Conservation (phyloP, 64 coral and sea anemone species). For the Orbicella faveolata region DNA sequence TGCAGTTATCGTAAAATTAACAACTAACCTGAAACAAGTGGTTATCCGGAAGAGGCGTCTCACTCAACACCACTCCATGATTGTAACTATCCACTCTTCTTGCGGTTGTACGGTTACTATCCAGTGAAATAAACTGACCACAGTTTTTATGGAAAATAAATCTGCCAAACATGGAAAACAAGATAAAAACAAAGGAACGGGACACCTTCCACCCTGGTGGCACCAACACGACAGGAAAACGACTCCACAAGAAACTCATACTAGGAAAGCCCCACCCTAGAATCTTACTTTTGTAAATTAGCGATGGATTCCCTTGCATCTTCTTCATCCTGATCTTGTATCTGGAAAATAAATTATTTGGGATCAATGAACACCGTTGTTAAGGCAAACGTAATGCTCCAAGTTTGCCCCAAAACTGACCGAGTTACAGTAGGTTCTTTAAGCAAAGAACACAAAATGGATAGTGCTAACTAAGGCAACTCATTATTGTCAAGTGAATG, state of each 20-base stretch:
- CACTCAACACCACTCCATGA: conserved; percentile 88
- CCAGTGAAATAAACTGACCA: conserved; percentile 80
- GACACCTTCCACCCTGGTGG: neutral
- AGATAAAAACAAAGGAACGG: neutral
- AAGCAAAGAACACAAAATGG: too few species aligned
- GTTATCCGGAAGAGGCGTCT: conserved; percentile 65
- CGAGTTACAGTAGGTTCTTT: too few species aligned
- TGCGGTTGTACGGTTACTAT: conserved; percentile 64
- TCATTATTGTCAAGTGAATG: too few species aligned
- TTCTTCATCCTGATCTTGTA: conserved; percentile 10
- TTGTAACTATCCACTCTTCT: conserved; percentile 85
- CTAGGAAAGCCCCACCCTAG: neutral
- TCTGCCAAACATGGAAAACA: conserved; percentile 15
- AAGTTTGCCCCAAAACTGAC: too few species aligned
- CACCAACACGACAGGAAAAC: neutral
- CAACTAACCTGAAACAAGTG: conserved; percentile 78
- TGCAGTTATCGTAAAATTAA: neutral
- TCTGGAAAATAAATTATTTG: neutral
- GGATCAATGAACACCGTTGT: neutral
- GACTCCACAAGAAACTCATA: neutral
- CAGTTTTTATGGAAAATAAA: conserved; percentile 64
- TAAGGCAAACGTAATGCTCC: too few species aligned
- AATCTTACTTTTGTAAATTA: conserved; percentile 30
- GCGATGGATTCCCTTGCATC: neutral
- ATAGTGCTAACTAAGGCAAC: too few species aligned